Base-by-base conservation (phyloP, 2,888 invertebrate genomes). In the Synergus umbraculus region DNA sequence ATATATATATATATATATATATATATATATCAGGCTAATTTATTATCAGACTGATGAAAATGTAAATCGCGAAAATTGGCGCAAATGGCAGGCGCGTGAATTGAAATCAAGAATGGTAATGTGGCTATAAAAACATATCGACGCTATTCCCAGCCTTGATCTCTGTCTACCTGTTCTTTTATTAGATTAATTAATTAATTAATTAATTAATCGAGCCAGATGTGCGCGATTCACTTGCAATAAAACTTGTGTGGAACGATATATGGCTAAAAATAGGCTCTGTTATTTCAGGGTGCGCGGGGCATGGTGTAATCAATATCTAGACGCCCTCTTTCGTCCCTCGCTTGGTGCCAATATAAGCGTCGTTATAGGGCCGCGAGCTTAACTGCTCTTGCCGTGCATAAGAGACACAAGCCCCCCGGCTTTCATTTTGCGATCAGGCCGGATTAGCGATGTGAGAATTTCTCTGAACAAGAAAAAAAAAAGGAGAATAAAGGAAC, bases 341-440 rank as follows among this genome's bases (percentile, higher is more conserved):
- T 69, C 69, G 54, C 37, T 73, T 49, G n/a, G 46, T 69, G 49
- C 29, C 73, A 73, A 73, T 37, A 54, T 54, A 49, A 49, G 46
- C 49, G 49, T n/a, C 22, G 44, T 22, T 63, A 63, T 63, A 63
- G 63, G 5, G 63, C 63, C 63, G 29, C 63, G 13, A 63, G 63
- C 29, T 63, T 63, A 46, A 22, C 46, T 22, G 37, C 22, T 29
- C 54, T 73, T 37, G 37, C 41, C 37, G n/a, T 54, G 37, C 54
- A 54, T 29, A 73, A 73, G 49, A 73, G 69, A 37, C 49, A 15
- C 9, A 22, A 46, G 46, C 13, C 69, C 37, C 15, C 49, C 7
- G 46, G 73, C 54, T 73, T 73, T 54, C 54, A 73, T 73, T 73
- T n/a, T 10, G n/a, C 54, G 69, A 69, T 49, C 49, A 49, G 46